Evolutionary conservation across 2,113 vertebrate genomes (phyloP), one percentile per base, ranked within the genome.

Genomic region (Bos javanicus): DNA sequence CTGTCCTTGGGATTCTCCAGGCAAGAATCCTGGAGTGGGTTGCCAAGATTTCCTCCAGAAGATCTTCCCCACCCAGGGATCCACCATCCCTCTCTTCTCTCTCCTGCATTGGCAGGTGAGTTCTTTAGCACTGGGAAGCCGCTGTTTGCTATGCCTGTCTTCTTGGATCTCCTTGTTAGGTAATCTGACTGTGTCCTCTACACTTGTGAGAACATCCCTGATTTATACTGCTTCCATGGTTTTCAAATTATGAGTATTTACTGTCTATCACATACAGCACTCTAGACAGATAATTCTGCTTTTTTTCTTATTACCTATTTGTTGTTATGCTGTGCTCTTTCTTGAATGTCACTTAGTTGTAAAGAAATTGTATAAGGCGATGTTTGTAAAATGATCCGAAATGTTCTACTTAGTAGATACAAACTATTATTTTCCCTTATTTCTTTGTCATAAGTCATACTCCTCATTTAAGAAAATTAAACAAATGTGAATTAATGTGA

Each of bases 401-500:
- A 93, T 88, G 0, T 59, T 85, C 39, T 82, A 57, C 56, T 88
- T 88, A 93, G 28, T 74, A 81, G 19, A 71, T 48, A 39, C 2
- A 95, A 60, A 50, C 8, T 56, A 60, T 90, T 96, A 25, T 89
- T 89, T 67, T 93, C 82, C 85, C n/a, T 91, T 91, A 91, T 43
- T 28, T 87, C 48, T 95, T 43, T 60, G 23, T 80, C 36, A 56
- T 86, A 64, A 88, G 76, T 93, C 76, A 52, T 81, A 82, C 36
- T 59, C 52, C 30, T 84, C 50, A 94, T 90, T 97, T 85, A 92
- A 71, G 74, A 92, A 98, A 95, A 92, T 97, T 90, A 97, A 97
- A 96, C 39, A 96, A 92, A 59, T 60, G 57, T 88, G 54, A 93
- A 67, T 87, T 76, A 91, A 59, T 60, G 62, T 85, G 48, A 93